Evolutionary conservation across 2,888 invertebrate species (phyloP).

Genomic region (Dione juno): DNA sequence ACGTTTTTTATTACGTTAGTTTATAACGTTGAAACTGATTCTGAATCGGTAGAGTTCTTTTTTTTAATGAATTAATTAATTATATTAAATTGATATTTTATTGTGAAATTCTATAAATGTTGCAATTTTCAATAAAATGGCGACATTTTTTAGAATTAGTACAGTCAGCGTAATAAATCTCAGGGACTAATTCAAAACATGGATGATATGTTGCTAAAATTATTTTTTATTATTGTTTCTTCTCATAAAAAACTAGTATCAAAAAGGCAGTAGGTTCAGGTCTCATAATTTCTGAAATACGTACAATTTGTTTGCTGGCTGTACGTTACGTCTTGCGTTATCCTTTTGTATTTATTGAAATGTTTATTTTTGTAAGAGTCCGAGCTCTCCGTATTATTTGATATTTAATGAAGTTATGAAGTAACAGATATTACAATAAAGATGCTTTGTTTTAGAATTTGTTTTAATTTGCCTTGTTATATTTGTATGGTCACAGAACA

Average conservation of each 20-base stretch:
- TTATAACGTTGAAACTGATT: slow-evolving; percentile 67
- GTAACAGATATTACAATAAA: slow-evolving; percentile 69
- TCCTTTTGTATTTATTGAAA: slow-evolving; percentile 74
- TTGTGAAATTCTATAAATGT: slow-evolving; percentile 36
- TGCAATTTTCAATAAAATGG: background rate
- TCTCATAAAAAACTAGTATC: background rate
- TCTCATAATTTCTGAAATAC: background rate
- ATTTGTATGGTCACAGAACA: too few species aligned
- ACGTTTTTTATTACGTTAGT: slow-evolving; percentile 70
- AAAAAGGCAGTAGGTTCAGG: background rate
- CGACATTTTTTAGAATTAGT: slow-evolving; percentile 26
- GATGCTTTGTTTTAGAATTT: slow-evolving; percentile 70
- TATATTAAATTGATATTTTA: slow-evolving; percentile 57
- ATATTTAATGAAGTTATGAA: slow-evolving; percentile 69
- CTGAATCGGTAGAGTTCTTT: slow-evolving; percentile 65
- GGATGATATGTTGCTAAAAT: background rate
- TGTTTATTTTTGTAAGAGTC: slow-evolving; percentile 79
- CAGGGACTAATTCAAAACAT: background rate
- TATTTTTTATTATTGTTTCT: background rate
- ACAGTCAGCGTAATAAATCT: slow-evolving; percentile 30
- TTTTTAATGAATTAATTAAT: slow-evolving; percentile 60
- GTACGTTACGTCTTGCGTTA: slow-evolving; percentile 39
- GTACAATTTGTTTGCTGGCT: slow-evolving; percentile 33
- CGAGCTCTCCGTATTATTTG: slow-evolving; percentile 65
- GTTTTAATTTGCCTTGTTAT: slow-evolving; percentile 33